Evolutionary conservation across 1,140 invertebrate species (phyloP), one percentile per base, ranked within the genome.

Genomic region (Bombus fervidus): DNA sequence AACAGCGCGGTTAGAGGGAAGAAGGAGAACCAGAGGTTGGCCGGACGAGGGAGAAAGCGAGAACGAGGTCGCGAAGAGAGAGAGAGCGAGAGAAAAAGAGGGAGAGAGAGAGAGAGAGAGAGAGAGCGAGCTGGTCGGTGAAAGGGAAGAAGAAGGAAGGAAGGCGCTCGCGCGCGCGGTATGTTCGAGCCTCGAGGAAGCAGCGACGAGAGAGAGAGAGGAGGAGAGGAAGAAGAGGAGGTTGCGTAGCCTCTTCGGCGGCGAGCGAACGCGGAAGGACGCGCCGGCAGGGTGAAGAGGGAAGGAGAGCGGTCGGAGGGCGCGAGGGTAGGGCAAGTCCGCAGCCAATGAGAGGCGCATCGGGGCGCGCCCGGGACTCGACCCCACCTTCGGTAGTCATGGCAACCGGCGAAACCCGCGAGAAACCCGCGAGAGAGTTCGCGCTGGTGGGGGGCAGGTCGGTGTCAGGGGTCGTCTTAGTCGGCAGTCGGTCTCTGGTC

Each of bases 401-500:
- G 93, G 94, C 87, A 94, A 95, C 94, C 86, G 87, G 85, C 72
- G 90, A 91, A 92, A 92, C 93, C 90, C 92, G 92, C 92, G 92
- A 94, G 93, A 93, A 93, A 93, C 92, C 91, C 91, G 92, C 92
- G 93, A 93, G 93, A 93, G 80, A 81, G 79, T 89, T 90, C 81
- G 79, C 34, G 85, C 87, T 92, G 91, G 93, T 91, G 93, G 93
- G 92, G 85, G 90, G 90, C 93, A 94, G 94, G 94, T 94, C 94
- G 94, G 93, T 95, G 94, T 94, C 94, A 95, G 94, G 94, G 94
- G 94, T 95, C 94, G 94, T 89, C 93, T 93, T 91, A 91, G 93
- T 92, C 93, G 93, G 93, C 94, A 94, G 94, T 94, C 94, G 94
- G 94, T 95, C 94, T 94, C 93, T 94, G 94, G 94, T 94, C 94